Evolutionary conservation across 1,140 invertebrate species (phyloP).

Genomic region (Teleogryllus occipitalis): DNA sequence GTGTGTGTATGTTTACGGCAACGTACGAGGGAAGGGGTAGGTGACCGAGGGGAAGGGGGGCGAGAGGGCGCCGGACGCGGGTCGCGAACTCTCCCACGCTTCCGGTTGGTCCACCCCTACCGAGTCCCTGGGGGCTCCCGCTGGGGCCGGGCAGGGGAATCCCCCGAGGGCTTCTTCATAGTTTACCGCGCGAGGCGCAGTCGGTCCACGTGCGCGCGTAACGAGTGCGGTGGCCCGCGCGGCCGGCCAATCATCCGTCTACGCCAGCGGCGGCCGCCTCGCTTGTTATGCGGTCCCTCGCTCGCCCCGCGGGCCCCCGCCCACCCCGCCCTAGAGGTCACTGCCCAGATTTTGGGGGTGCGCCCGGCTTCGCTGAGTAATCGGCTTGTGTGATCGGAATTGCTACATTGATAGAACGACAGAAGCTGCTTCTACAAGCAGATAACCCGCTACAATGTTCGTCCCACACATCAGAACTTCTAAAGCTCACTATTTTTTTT

Average conservation of each 20-base stretch:
- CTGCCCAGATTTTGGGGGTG: background rate
- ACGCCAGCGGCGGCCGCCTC: no score
- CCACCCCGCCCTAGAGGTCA: background rate
- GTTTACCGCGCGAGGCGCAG: background rate
- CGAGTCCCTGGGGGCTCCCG: no score
- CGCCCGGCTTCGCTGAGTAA: background rate
- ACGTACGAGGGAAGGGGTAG: background rate
- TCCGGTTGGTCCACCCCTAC: background rate
- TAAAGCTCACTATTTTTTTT: no score
- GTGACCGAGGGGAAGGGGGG: slow-evolving; percentile 17
- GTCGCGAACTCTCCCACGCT: background rate
- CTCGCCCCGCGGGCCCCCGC: no score
- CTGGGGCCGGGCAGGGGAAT: background rate
- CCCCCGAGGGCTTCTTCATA: background rate
- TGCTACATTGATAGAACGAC: no score
- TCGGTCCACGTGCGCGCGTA: background rate
- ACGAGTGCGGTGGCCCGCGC: background rate
- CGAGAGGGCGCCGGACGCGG: background rate
- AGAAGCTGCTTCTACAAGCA: no score
- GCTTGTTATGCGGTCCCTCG: background rate
- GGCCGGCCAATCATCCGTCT: background rate
- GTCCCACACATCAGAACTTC: no score
- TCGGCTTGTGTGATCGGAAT: background rate
- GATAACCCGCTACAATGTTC: no score
- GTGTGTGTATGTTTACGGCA: background rate